Percentiles rank a stretch among this genome's conserved stretches.
Evolutionary conservation across 35 echinoderm and acorn worm genomes (phyloP).

Genomic region (Amphiura filiformis): DNA sequence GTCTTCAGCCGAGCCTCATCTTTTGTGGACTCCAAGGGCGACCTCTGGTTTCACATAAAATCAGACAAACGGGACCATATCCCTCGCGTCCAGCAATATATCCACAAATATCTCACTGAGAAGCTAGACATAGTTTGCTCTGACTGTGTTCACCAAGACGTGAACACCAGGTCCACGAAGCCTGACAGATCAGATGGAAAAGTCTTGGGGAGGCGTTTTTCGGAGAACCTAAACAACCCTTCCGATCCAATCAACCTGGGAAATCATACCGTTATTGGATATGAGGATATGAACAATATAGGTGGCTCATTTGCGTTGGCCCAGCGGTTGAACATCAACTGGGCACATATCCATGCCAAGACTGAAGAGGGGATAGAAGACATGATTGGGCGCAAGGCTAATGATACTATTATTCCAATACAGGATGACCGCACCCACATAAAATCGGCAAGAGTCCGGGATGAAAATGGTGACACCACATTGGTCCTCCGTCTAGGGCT

Average conservation of each 20-base stretch:
- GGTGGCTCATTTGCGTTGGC: slow-evolving; percentile 6
- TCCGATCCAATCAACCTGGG: slow-evolving; percentile 5
- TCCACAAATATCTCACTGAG: slow-evolving; percentile 5
- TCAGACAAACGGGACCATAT: not conserved
- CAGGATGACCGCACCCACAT: slow-evolving; percentile 4
- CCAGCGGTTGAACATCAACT: not conserved
- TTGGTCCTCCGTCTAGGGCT: not conserved
- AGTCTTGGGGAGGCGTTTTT: slow-evolving; percentile 10
- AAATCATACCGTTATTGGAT: slow-evolving; percentile 4
- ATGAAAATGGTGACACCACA: slow-evolving; percentile 14
- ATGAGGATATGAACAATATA: not conserved
- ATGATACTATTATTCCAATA: not conserved
- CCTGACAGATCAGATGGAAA: not conserved
- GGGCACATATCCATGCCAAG: not conserved
- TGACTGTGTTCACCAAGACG: not conserved
- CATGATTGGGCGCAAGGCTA: not conserved
- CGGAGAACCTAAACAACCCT: slow-evolving; percentile 2
- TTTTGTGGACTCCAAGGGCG: not conserved
- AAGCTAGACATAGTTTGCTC: not conserved
- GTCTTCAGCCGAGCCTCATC: not conserved
- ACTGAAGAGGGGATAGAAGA: slow-evolving; percentile 2
- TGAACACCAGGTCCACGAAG: not conserved
- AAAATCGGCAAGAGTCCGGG: not conserved
- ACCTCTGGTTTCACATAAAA: slow-evolving; percentile 5
- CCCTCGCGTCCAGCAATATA: not conserved